phyloP scores from a whole-genome alignment of 2,888 invertebrate genomes.

The Pyralis farinalis region DNA sequence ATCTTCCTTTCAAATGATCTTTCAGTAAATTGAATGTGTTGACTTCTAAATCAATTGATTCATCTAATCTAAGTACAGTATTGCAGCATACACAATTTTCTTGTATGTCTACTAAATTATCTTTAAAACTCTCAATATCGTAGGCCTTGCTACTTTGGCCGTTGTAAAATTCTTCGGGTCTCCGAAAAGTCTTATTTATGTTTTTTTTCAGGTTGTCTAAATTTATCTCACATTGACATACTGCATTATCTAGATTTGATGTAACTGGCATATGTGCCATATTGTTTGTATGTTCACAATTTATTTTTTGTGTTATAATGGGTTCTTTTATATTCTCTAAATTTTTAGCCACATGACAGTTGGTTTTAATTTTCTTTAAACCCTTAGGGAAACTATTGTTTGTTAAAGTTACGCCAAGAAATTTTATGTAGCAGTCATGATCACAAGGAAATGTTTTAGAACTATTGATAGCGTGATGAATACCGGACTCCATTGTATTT shows the following conservation, averaged over 20 bases:
- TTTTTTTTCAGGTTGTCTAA: no score
- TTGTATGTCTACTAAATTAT: conserved; percentile 29
- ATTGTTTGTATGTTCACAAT: no score
- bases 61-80: conserved; percentile 22
- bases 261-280: no score
- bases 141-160: conserved; percentile 4
- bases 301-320: no score
- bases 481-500: conserved; percentile 14
- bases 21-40: conserved; percentile 61
- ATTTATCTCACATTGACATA: no score
- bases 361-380: conserved; percentile 1
- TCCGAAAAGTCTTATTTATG: no score
- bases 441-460: conserved; percentile 24
- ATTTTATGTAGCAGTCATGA: conserved; percentile 49
- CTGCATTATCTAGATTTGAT: no score
- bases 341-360: no score
- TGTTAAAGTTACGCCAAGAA: conserved; percentile 62
- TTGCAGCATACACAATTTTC: conserved; percentile 52
- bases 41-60: conserved; percentile 53
- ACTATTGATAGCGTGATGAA: conserved; percentile 20
- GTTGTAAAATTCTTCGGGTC: no score
- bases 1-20: conserved; percentile 53
- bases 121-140: conserved; percentile 14
- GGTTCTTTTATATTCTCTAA: no score
- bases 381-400: conserved; percentile 25